Percentiles rank a stretch among this genome's conserved stretches.
phyloP scores from a whole-genome alignment of 2,797 vertebrate species.

The Pogoniulus pusillus region DNA sequence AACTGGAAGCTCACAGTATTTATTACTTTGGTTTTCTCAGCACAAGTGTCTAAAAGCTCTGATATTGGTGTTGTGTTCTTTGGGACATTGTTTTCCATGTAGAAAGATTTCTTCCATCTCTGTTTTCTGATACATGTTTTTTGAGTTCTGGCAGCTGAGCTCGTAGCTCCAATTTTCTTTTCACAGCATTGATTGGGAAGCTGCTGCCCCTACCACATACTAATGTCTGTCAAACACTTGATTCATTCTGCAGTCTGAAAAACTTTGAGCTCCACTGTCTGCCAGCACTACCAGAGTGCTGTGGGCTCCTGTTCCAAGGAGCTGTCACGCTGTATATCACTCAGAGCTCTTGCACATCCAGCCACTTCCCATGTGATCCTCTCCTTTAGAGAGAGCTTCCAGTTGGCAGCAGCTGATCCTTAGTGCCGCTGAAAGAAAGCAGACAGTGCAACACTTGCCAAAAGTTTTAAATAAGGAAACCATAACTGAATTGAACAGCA shows the following conservation, averaged over 20 bases:
- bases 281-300: neutral
- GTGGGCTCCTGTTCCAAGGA: neutral
- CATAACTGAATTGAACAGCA: neutral
- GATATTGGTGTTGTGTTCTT: neutral
- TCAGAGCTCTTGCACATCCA: neutral
- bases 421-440: neutral
- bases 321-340: neutral
- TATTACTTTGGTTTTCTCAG: neutral
- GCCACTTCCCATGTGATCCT: neutral
- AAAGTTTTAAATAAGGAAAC: neutral
- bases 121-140: neutral
- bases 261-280: neutral
- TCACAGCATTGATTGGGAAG: neutral
- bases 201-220: neutral
- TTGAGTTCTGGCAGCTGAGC: neutral
- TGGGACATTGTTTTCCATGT: neutral
- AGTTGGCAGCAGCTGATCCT: neutral
- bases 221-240: conserved; percentile 11
- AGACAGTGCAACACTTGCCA: neutral
- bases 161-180: conserved; percentile 20
- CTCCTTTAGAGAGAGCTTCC: neutral
- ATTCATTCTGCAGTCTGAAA: conserved; percentile 29
- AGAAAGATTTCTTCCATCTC: neutral
- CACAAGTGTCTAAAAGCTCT: neutral
- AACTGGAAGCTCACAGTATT: neutral